Base-by-base conservation (phyloP, 2,797 vertebrate genomes). In the Silurus lanzhouensis region DNA sequence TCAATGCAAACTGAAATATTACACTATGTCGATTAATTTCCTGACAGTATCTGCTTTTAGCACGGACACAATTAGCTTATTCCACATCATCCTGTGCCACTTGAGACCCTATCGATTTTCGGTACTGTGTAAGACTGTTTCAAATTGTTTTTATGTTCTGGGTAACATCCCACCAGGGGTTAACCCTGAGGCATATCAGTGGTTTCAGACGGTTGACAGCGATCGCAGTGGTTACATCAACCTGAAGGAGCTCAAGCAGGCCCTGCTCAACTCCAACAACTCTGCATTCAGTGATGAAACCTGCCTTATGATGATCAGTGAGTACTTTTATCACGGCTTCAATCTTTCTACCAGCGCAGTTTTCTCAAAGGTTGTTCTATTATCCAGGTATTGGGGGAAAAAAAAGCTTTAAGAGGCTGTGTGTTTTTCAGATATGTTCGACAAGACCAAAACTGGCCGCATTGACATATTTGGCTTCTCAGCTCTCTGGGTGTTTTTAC, bases 241-340 rank as follows among this genome's bases (percentile, higher is more conserved):
- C 0, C 86, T 92, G n/a, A 98, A 96, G 91, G 98, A 99, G 91
- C 95, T 99, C 84, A 97, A 96, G 84, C 97, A 97, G 92, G 97
- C 98, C 0, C 96, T 99, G 0, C 93, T 98, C 91, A 99, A 99
- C 94, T 96, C 96, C 91, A 99, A 99, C 94, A 98, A 96, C 96
- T 97, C 98, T 0, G 79, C 95, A 0, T 99, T 99, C 93, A 97
- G 95, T 3, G 97, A 99, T 0, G 97, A 99, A 92, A 98, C 97
- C 1, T 99, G 98, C 89, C 92, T 96, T 83, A 96, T 99, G 95
- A 97, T 99, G 98, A 96, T 99, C 89, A 99, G 98, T 99, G 92
- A 97, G 98, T 96, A 5, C 38, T 22, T 44, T 57, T 66, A 22
- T 72, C 20, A 46, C 44, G 61, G 4, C 22, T 75, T 83, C 22